Conservation (phyloP, 2,113 vertebrate genomes). For the Triplophysa tibetana region DNA sequence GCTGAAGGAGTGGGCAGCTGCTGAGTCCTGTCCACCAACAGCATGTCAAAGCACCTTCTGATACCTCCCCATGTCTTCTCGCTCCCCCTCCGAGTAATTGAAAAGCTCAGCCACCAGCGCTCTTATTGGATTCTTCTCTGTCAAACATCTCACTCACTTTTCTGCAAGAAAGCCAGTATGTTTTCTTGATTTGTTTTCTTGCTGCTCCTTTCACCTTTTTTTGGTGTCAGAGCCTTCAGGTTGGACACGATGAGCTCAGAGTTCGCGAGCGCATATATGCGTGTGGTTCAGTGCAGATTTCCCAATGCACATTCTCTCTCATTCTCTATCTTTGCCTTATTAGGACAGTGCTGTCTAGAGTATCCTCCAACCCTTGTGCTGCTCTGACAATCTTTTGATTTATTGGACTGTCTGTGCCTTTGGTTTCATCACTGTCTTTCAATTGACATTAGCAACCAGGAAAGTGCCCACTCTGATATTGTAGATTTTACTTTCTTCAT, state of each 20-base stretch:
- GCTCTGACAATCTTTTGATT: constrained; percentile 50
- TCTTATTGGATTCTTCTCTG: constrained; percentile 36
- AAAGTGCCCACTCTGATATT: constrained; percentile 32
- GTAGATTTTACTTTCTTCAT: constrained; percentile 9
- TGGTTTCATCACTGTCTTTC: constrained; percentile 50
- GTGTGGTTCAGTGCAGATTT: constrained; percentile 9
- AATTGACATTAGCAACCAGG: constrained; percentile 47
- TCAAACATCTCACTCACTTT: constrained; percentile 46
- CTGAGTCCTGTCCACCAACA: constrained; percentile 41
- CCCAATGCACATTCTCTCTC: not conserved
- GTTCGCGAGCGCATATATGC: not conserved
- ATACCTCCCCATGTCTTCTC: constrained; percentile 31
- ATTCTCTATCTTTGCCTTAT: constrained; percentile 34
- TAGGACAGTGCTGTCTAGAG: constrained; percentile 41
- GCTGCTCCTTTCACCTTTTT: not conserved
- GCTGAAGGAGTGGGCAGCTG: constrained; percentile 32
- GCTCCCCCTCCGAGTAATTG: constrained; percentile 31
- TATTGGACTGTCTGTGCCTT: constrained; percentile 50
- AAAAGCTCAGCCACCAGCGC: constrained; percentile 32
- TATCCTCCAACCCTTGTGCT: constrained; percentile 27
- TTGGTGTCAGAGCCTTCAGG: constrained; percentile 13
- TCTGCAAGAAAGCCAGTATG: constrained; percentile 35
- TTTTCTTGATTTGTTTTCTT: constrained; percentile 34
- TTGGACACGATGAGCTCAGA: constrained; percentile 8
- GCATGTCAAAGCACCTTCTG: constrained; percentile 40